Base-by-base conservation (phyloP, 2,113 vertebrate species). In the Brevimyrus niger region DNA sequence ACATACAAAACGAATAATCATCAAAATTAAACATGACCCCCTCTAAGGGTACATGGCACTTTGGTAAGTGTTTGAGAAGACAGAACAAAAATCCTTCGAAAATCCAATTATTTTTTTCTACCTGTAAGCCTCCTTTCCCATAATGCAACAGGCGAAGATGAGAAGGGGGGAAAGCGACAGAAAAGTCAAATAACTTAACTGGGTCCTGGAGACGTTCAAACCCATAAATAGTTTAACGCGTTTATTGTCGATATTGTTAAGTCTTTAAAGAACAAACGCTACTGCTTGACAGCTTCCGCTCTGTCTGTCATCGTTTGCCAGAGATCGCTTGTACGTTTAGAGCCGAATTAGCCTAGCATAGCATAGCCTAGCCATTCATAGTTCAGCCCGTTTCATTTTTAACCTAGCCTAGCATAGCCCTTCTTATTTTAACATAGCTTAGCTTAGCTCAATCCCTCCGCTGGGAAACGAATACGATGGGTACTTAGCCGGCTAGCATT, bases 111-210 rank as follows among this genome's bases (percentile, higher is more conserved):
- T 76, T 48, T 73, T 58, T 58, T 76, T 87, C 38, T 44, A 61
- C 84, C 48, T 80, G 83, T 87, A 35, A 44, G 11, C 87, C 51
- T 42, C 61, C 90, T 95, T 87, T 92, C 94, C 94, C 95, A 95
- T 90, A 95, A 95, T 95, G 95, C 95, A 96, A 96, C 95, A 96
- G 94, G 94, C 94, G 95, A 95, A 94, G 96, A 95, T 95, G 94
- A 61, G 48, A 42, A 93, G 94, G 95, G 94, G 94, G 94, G 94
- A 51, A 93, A 92, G 93, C 94, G 93, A 88, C 92, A 91, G 91
- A 83, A 88, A 92, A 94, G 90, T 93, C 92, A 91, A 95, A 93
- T 92, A 89, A 91, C 76, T 83, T 89, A 42, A 55, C 35, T 89
- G 50, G 48, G 50, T 82, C 35, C 46, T 51, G 19, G 11, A 55